Percentiles rank a stretch among this genome's conserved stretches.
Evolutionary conservation across 2,888 invertebrate genomes (phyloP).

Genomic region (Bugula neritina): DNA sequence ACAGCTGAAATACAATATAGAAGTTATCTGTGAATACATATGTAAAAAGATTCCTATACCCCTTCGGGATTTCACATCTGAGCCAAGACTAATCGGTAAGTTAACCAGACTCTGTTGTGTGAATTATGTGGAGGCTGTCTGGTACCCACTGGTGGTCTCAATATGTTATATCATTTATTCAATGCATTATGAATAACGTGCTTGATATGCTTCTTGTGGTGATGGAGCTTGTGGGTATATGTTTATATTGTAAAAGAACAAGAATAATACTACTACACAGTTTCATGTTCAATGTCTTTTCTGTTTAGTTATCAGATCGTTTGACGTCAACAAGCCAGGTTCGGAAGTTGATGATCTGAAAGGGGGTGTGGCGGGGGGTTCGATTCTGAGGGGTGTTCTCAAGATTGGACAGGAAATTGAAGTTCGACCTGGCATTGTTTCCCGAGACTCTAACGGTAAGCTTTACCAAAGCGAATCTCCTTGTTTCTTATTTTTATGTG

Average conservation of each 20-base stretch:
- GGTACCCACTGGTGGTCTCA: background rate
- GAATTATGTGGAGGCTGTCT: too few species aligned
- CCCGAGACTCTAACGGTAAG: conserved; percentile 90
- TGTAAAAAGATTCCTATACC: conserved; percentile 98
- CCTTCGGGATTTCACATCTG: conserved; percentile 84
- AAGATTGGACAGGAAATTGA: conserved; percentile 97
- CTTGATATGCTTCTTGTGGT: background rate
- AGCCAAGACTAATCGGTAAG: conserved; percentile 77
- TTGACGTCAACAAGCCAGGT: conserved; percentile 99
- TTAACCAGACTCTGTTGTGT: background rate
- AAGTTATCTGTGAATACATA: conserved; percentile 96
- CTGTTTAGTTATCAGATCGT: conserved; percentile 71
- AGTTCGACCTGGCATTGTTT: conserved; percentile 92
- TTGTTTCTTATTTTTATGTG: too few species aligned
- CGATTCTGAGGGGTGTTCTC: conserved; percentile 88
- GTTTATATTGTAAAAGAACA: too few species aligned
- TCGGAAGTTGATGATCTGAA: conserved; percentile 96
- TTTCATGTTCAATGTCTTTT: too few species aligned
- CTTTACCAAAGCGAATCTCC: too few species aligned
- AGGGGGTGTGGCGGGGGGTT: conserved; percentile 98
- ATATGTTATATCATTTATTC: background rate
- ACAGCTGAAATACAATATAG: conserved; percentile 97
- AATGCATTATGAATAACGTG: too few species aligned
- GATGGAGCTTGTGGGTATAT: background rate
- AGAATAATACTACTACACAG: too few species aligned